phyloP scores from a whole-genome alignment of 2,113 vertebrate genomes.

The Lonchura striata region DNA sequence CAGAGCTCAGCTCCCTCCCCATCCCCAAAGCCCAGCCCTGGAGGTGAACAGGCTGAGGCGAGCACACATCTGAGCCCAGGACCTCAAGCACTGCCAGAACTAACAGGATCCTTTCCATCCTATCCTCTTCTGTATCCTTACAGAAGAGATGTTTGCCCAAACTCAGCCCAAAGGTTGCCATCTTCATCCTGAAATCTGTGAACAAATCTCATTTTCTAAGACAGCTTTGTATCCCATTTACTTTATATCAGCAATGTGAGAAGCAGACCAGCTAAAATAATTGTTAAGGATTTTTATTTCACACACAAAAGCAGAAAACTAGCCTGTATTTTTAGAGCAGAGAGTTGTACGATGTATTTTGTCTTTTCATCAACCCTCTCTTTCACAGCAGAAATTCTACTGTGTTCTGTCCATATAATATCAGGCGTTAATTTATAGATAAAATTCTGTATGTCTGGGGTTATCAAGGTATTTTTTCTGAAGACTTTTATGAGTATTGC shows the following conservation, averaged over 20 bases:
- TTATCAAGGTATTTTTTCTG: not conserved
- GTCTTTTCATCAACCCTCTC: not conserved
- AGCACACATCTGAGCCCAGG: accelerated
- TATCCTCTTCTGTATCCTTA: not conserved
- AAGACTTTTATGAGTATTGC: not conserved
- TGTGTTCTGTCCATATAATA: not conserved
- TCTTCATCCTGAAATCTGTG: not conserved
- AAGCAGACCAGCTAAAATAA: not conserved
- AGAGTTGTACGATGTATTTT: not conserved
- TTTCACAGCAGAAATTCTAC: not conserved
- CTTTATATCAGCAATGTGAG: not conserved
- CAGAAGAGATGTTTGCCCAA: not conserved
- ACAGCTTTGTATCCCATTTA: not conserved
- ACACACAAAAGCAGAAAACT: not conserved
- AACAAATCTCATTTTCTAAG: not conserved
- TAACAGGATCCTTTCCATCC: accelerated
- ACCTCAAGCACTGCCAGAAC: not conserved
- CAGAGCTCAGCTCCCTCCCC: not conserved
- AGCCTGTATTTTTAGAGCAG: not conserved
- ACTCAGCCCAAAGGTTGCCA: not conserved
- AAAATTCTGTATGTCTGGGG: not conserved
- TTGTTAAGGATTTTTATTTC: not conserved
- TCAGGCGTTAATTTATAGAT: not conserved
- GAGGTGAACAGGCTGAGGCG: not conserved
- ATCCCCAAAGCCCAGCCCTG: not conserved